A percentile compares a stretch with the other conserved stretches of the same genome.
phyloP scores from a whole-genome alignment of 2,888 invertebrate species.

The Diplolepis rosae region DNA sequence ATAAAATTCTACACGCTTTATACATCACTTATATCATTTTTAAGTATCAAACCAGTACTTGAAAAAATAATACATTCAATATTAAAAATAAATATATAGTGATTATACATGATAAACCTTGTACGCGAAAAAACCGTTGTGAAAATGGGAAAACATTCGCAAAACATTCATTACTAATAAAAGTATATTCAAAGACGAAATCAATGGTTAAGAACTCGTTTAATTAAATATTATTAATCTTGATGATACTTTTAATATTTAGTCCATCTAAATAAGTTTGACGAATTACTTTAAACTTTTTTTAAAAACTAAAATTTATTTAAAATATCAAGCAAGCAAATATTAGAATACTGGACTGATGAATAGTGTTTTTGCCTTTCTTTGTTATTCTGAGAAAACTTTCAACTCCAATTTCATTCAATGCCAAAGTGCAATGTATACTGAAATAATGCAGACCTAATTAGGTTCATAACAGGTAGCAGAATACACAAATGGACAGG shows the following conservation, averaged over 20 bases:
- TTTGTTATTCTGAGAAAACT: neutral
- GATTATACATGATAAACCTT: too few species aligned
- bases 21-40: neutral
- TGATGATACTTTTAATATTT: too few species aligned
- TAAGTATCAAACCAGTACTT: neutral
- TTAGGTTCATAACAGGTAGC: slow-evolving; percentile 30
- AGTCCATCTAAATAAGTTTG: too few species aligned
- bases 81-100: neutral
- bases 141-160: neutral
- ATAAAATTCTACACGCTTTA: neutral
- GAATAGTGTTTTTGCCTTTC: neutral
- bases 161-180: neutral
- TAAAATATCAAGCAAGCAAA: too few species aligned
- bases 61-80: neutral
- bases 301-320: too few species aligned
- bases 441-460: slow-evolving; percentile 20
- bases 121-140: neutral
- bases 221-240: too few species aligned
- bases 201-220: too few species aligned
- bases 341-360: neutral
- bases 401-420: neutral
- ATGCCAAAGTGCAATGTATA: slow-evolving; percentile 8
- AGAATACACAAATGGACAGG: slow-evolving; percentile 27
- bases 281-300: too few species aligned
- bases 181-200: too few species aligned